phyloP scores from a whole-genome alignment of 2,797 vertebrate species.

The Gymnothorax reevesii region DNA sequence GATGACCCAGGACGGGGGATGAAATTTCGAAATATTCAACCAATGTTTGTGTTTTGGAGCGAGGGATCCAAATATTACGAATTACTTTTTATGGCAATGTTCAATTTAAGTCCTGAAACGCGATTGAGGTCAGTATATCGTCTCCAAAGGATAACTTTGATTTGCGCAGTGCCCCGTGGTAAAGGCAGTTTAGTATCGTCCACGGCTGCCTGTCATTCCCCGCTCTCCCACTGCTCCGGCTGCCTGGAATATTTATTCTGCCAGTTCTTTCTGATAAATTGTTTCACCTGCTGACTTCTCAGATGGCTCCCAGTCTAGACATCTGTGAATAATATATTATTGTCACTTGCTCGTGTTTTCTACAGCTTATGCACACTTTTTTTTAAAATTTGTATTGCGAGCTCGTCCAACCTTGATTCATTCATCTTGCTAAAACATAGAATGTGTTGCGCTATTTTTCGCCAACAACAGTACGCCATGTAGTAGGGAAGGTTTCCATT shows the following conservation, averaged over 20 bases:
- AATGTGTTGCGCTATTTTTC: background rate
- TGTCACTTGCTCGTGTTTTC: background rate
- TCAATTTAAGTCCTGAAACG: too few species aligned
- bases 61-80: background rate
- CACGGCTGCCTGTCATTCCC: conserved; percentile 72
- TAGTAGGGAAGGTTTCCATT: background rate
- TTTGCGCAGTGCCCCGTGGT: conserved; percentile 9
- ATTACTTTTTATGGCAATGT: background rate
- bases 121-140: background rate
- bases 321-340: background rate
- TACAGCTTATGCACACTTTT: background rate
- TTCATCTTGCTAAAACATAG: background rate
- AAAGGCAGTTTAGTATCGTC: conserved; percentile 63
- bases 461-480: background rate
- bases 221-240: conserved; percentile 51
- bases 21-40: background rate
- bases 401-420: background rate
- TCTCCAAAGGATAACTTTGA: background rate
- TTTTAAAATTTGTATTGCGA: background rate
- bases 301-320: background rate
- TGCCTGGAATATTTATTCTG: conserved; percentile 52
- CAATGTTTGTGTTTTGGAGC: background rate
- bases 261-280: conserved; percentile 22
- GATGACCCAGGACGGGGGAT: background rate
- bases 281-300: background rate